Evolutionary conservation across 64 coral and sea anemone genomes (phyloP).

Genomic region (Dendronephthya gigantea): DNA sequence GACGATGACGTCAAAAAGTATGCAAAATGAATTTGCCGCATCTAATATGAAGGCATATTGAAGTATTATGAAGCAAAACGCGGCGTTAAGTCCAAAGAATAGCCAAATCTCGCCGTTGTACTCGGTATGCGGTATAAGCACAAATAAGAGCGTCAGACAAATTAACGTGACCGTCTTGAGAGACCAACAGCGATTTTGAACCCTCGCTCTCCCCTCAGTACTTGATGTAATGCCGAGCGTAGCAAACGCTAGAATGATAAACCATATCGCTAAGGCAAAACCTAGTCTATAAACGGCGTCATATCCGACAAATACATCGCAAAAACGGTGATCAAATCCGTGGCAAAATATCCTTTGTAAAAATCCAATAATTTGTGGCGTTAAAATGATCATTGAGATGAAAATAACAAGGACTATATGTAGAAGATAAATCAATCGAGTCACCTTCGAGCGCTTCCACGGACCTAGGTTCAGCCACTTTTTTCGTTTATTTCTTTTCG

Average conservation of each 20-base stretch:
- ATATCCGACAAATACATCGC: slow-evolving; percentile 70
- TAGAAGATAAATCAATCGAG: slow-evolving; percentile 61
- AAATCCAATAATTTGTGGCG: slow-evolving; percentile 38
- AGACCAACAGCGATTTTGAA: slow-evolving; percentile 76
- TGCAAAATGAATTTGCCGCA: slow-evolving; percentile 64
- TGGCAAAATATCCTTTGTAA: slow-evolving; percentile 61
- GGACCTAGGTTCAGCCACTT: background rate
- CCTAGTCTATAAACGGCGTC: slow-evolving; percentile 67
- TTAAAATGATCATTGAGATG: slow-evolving; percentile 57
- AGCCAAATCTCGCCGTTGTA: slow-evolving; percentile 92
- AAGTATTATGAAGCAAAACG: slow-evolving; percentile 80
- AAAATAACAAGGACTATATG: slow-evolving; percentile 63
- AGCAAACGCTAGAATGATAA: slow-evolving; percentile 32
- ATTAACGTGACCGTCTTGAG: slow-evolving; percentile 58
- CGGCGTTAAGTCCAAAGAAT: slow-evolving; percentile 86
- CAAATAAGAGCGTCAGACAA: slow-evolving; percentile 47
- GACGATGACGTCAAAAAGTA: slow-evolving; percentile 46
- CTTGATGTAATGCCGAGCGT: slow-evolving; percentile 57
- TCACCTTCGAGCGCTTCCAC: slow-evolving; percentile 56
- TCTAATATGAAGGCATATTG: slow-evolving; percentile 77
- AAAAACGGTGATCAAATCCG: slow-evolving; percentile 53
- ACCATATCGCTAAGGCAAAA: slow-evolving; percentile 59
- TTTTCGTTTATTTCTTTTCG: too few species aligned
- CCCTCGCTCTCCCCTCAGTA: slow-evolving; percentile 26
- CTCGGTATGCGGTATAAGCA: slow-evolving; percentile 77